Percentiles rank a stretch among this genome's conserved stretches.
phyloP scores from a whole-genome alignment of 2,113 vertebrate species.

The Antigone vipio region DNA sequence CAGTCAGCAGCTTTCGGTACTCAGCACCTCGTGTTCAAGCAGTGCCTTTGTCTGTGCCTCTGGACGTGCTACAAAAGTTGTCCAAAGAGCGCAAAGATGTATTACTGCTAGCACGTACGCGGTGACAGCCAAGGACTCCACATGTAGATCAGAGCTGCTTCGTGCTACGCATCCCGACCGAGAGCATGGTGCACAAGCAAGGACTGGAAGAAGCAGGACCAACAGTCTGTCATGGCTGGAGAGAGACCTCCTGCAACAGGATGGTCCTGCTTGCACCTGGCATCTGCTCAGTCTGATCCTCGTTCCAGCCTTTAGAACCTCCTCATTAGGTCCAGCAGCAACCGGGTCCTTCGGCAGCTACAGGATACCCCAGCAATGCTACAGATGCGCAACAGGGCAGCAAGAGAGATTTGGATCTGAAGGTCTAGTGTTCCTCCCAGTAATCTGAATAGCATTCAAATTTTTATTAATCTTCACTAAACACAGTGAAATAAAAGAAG shows the following conservation, averaged over 20 bases:
- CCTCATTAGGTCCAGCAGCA: not conserved
- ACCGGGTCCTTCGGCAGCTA: not conserved
- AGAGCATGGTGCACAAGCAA: fast-evolving
- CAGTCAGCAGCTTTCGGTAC: not conserved
- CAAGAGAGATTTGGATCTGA: not conserved
- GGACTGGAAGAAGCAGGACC: not conserved
- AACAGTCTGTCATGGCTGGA: not conserved
- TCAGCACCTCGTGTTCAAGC: not conserved
- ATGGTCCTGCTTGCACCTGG: not conserved
- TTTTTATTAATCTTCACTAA: not conserved
- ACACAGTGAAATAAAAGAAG: not conserved
- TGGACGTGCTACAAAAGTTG: not conserved
- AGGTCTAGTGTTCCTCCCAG: not conserved
- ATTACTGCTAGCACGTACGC: not conserved
- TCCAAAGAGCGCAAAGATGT: not conserved
- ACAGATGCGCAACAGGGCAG: not conserved
- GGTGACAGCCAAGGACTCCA: not conserved
- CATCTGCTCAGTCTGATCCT: not conserved
- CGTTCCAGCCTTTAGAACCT: not conserved
- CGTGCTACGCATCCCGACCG: not conserved
- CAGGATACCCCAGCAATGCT: not conserved
- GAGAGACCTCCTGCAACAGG: not conserved
- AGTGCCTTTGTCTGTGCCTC: not conserved
- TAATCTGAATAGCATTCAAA: not conserved
- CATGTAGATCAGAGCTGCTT: fast-evolving